These are phyloP conservation scores for Lepidocyrtoides sp. DNA, from an alignment of 2,888 invertebrate species.

Conservation along the genomic window DNA sequence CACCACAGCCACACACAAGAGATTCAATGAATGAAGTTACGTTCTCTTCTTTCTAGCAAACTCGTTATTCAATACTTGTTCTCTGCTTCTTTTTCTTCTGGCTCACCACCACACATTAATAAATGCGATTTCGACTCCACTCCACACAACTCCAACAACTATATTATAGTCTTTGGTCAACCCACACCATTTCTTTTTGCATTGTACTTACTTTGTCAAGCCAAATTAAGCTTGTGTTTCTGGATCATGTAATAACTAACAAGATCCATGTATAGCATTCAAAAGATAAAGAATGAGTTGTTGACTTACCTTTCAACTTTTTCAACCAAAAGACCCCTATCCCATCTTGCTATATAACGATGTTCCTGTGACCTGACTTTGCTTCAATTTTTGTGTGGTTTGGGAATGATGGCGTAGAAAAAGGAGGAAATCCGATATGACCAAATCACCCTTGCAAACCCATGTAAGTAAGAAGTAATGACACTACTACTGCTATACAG, in stretches of 20 bases:
- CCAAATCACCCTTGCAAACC: neutral
- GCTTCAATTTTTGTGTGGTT: neutral
- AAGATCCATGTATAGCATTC: neutral
- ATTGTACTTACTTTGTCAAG: neutral
- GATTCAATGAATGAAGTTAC: slow-evolving; percentile 46
- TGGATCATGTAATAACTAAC: neutral
- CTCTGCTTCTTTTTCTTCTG: neutral
- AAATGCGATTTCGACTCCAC: neutral
- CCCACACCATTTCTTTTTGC: neutral
- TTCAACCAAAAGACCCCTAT: neutral
- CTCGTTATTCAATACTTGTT: neutral
- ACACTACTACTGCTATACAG: neutral
- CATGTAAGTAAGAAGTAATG: neutral
- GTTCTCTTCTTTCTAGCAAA: neutral
- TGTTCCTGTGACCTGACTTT: neutral
- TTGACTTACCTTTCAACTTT: slow-evolving; percentile 6
- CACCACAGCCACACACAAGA: neutral
- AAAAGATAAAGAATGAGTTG: neutral
- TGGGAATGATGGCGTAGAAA: neutral
- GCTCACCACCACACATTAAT: neutral
- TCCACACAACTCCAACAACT: neutral
- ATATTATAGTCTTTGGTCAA: neutral
- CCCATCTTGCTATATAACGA: neutral
- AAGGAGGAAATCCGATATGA: neutral
- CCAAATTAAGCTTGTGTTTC: neutral